Evolutionary conservation across 1,140 invertebrate genomes (phyloP).

Genomic region (Sitophilus oryzae): DNA sequence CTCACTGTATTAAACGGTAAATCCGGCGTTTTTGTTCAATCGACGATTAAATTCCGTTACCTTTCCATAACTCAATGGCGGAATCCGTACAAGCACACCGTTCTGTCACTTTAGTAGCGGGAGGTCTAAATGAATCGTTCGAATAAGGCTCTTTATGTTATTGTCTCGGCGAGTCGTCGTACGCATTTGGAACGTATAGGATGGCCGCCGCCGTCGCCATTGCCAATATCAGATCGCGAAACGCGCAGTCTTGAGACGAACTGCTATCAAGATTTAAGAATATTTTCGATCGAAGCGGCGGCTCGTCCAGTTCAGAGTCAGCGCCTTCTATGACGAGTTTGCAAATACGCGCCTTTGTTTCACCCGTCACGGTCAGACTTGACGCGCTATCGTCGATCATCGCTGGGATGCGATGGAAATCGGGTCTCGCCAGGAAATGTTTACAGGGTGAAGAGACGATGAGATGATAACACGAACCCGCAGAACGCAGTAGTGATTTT

Average conservation of each 20-base stretch:
- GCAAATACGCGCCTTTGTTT: slow-evolving; percentile 30
- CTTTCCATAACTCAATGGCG: slow-evolving; percentile 13
- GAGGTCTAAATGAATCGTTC: slow-evolving; percentile 25
- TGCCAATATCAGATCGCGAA: slow-evolving; percentile 15
- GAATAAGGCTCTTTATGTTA: slow-evolving; percentile 18
- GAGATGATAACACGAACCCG: too few relatives aligned
- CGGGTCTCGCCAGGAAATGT: not conserved
- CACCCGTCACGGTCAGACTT: slow-evolving; percentile 19
- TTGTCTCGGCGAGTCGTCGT: slow-evolving; percentile 14
- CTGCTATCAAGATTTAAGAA: slow-evolving; percentile 32
- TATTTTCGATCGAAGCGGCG: slow-evolving; percentile 27
- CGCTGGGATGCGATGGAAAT: not conserved
- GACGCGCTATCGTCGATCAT: slow-evolving; percentile 30
- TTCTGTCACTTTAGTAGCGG: slow-evolving; percentile 22
- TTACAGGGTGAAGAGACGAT: too few relatives aligned
- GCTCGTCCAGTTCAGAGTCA: slow-evolving; percentile 23
- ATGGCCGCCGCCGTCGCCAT: too few relatives aligned
- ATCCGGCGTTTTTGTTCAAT: not conserved
- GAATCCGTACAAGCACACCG: slow-evolving; percentile 13
- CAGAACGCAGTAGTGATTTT: too few relatives aligned
- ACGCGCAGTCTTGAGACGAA: slow-evolving; percentile 5
- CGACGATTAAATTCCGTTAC: not conserved
- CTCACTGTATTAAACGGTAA: too few relatives aligned
- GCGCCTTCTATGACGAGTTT: slow-evolving; percentile 33
- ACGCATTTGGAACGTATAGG: slow-evolving; percentile 15